Evolutionary conservation across 2,113 vertebrate genomes (phyloP).

Genomic region (Hemiscyllium ocellatum): DNA sequence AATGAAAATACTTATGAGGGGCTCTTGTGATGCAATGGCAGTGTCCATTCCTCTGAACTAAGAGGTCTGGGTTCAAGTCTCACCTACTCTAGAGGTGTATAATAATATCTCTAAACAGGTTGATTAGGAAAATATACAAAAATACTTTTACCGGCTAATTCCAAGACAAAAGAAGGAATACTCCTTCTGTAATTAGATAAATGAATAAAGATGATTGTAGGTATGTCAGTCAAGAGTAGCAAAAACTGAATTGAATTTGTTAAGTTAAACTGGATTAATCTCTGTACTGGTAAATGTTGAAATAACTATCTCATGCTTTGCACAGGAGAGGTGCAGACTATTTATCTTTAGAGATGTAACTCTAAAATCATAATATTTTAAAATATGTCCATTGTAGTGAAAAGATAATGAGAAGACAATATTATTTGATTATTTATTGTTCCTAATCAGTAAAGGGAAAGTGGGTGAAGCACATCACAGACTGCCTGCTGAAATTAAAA

Average conservation of each 20-base stretch:
- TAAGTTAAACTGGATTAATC: background rate
- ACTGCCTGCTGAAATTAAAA: constrained; percentile 3
- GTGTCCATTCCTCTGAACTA: no score
- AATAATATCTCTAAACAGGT: no score
- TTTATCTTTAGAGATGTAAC: background rate
- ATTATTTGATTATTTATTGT: background rate
- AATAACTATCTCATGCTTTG: background rate
- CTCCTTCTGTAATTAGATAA: background rate
- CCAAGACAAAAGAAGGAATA: background rate
- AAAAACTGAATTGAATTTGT: background rate
- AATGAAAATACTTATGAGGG: background rate
- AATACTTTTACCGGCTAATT: background rate
- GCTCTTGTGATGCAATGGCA: no score
- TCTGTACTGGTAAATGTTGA: background rate
- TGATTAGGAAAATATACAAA: background rate
- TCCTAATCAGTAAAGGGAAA: background rate
- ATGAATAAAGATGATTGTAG: background rate
- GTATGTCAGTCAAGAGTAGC: background rate
- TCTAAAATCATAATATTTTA: background rate
- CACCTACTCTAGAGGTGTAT: no score
- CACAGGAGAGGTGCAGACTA: background rate
- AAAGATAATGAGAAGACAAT: background rate
- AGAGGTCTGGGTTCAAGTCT: no score
- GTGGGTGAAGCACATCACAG: background rate
- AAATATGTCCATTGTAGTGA: background rate